Percentiles rank a stretch among this genome's conserved stretches.
Evolutionary conservation across 35 echinoderm and acorn worm species (phyloP).

Genomic region (Heliocidaris tuberculata): DNA sequence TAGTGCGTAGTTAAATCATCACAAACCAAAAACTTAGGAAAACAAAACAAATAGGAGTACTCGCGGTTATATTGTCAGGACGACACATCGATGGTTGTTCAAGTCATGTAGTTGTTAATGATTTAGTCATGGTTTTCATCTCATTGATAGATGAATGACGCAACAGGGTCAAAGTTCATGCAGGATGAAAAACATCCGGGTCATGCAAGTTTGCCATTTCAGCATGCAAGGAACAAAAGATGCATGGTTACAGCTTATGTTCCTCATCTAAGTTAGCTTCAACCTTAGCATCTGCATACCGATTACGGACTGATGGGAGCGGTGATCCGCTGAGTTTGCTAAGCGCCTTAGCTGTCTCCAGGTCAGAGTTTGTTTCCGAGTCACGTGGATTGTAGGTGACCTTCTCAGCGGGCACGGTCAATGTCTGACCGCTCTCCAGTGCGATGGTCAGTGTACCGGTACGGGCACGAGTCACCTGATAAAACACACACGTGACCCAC

Average conservation of each 20-base stretch:
- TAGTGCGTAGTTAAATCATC: neutral
- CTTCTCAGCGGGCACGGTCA: conserved; percentile 79
- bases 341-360: conserved; percentile 50
- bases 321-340: conserved; percentile 49
- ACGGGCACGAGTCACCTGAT: conserved; percentile 73
- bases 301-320: conserved; percentile 2
- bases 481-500: neutral
- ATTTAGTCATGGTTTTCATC: neutral
- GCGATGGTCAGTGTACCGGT: conserved; percentile 84
- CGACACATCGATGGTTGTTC: neutral
- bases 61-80: neutral
- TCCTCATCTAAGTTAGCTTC: neutral
- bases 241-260: neutral
- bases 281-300: neutral
- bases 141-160: neutral
- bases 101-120: neutral
- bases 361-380: conserved; percentile 5
- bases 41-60: neutral
- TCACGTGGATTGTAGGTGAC: conserved; percentile 69
- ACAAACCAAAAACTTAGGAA: neutral
- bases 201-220: neutral
- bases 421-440: conserved; percentile 76
- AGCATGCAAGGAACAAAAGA: neutral
- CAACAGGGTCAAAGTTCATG: neutral
- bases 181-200: neutral